Evolutionary conservation across 2,888 invertebrate genomes (phyloP), one percentile per base, ranked within the genome.

Genomic region (Napeogenes inachia): DNA sequence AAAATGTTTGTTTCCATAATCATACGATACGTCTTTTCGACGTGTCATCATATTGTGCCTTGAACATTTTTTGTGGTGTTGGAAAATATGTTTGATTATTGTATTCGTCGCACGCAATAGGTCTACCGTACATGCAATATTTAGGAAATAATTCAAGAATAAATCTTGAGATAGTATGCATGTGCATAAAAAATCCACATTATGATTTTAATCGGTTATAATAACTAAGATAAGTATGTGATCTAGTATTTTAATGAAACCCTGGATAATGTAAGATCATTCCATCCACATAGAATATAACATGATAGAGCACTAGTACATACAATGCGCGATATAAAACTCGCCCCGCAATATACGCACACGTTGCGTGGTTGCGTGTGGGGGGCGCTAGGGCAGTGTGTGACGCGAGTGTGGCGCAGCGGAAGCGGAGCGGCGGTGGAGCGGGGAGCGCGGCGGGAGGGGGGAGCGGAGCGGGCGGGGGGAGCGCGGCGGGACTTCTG

Each of bases 371-470:
- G 62, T 30, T 45, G 55, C 45, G 59, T 47, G 61, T 50, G 56
- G 56, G 62, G 56, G 57, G 61, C 61, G 62, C 61, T 61, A 62
- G 67, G 69, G 67, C 58, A 63, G 62, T 62, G 66, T 71, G 73
- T 68, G 70, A 67, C 65, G 74, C 77, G 75, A 64, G 64, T 80
- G 71, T 78, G 75, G 75, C 75, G 79, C 76, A 75, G 67, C 63
- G 62, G 61, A 58, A 56, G 63, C 64, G 63, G 66, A 61, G 59
- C 32, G 56, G 75, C 73, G 75, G 75, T 74, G 73, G 68, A 68
- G 71, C 73, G 69, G 74, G 62, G 42, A 62, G 68, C 69, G 73
- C 73, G 73, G 75, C 74, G 71, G 66, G 68, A 70, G 42, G 42
- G 42, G 42, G 10, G 10, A 42, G 42, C 42, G 42, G 10, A 42